Base-by-base conservation (phyloP, 92 coral and sea anemone genomes). In the Muricea muricata region DNA sequence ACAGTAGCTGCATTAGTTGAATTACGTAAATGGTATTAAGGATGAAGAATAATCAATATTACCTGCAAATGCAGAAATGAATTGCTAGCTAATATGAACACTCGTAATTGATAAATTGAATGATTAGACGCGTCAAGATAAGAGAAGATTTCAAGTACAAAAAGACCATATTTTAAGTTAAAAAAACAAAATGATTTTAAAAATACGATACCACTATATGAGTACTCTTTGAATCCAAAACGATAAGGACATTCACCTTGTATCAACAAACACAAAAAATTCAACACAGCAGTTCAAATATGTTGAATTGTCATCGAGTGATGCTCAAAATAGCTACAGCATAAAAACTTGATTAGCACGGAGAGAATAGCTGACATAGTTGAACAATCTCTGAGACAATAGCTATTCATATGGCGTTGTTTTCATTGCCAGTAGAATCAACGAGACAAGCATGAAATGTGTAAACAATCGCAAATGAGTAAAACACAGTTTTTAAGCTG, bases 351-450 rank as follows among this genome's bases (percentile, higher is more conserved):
- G 50, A 58, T 78, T 78, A 56, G 48, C 71, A 57, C 58, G 71
- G 48, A 56, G 58, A 78, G 83, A 78, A 78, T 78, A 78, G 83
- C 71, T 78, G 34, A 45, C 50, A 78, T 78, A 78, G 39, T 57
- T 78, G 25, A 35, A 39, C 17, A 78, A 34, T 76, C 71, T 65
- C 24, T n/a, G 20, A 34, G 71, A 56, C 83, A 78, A 78, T 58
- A 4, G 46, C 41, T 23, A 0, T 57, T 78, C 1, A 29, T 35
- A 32, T 32, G 56, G 56, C 47, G 47, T 57, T 32, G 25, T 78
- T 55, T 33, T 37, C 71, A 35, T 40, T 57, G 48, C 70, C 28
- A 56, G 61, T 32, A 12, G 37, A 33, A 56, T 56, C 28, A 35
- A 78, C 54, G 71, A 75, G 24, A 78, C 80, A 14, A 78, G 45